These are phyloP conservation scores for Cyanistes caeruleus DNA, from an alignment of 2,113 vertebrate genomes.

Conservation along the genomic window DNA sequence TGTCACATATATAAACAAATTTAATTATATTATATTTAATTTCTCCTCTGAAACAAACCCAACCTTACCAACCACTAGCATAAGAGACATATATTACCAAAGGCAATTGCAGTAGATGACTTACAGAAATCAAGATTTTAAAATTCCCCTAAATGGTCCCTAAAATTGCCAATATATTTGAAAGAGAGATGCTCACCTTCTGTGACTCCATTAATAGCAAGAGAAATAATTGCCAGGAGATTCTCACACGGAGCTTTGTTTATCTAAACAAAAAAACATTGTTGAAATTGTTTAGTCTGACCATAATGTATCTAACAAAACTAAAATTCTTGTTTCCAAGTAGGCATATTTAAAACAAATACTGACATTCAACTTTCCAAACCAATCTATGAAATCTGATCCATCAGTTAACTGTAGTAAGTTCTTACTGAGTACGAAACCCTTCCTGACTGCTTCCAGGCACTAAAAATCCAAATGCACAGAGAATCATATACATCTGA, in stretches of 20 bases:
- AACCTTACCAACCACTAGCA: not conserved
- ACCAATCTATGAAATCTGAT: not conserved
- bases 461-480: not conserved
- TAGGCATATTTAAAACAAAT: not conserved
- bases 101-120: not conserved
- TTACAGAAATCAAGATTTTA: not conserved
- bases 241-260: conserved; percentile 88
- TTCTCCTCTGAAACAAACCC: not conserved
- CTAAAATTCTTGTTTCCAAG: not conserved
- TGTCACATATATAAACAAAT: not conserved
- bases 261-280: conserved; percentile 75
- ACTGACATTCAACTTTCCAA: not conserved
- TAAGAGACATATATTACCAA: not conserved
- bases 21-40: not conserved
- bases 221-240: conserved; percentile 91
- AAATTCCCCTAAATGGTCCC: not conserved
- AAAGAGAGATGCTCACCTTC: conserved; percentile 81
- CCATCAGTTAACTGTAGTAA: not conserved
- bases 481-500: not conserved
- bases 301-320: not conserved
- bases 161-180: not conserved
- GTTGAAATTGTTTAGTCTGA: not conserved
- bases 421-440: not conserved
- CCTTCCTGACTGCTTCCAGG: not conserved
- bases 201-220: conserved; percentile 92